phyloP scores from a whole-genome alignment of 2,888 invertebrate species.

The Gibbula magus region DNA sequence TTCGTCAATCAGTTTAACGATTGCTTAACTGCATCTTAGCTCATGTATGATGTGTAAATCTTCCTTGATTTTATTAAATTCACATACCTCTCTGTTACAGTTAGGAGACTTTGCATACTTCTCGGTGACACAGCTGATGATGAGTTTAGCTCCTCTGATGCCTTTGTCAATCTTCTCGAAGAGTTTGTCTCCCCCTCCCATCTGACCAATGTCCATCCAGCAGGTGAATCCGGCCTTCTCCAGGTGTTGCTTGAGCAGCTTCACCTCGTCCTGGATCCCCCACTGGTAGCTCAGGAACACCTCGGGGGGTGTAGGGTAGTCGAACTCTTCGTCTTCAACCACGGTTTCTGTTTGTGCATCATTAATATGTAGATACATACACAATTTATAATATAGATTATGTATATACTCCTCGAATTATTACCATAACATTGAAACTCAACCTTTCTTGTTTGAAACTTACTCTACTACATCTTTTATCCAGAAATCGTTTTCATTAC shows the following conservation, averaged over 20 bases:
- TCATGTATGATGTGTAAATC: too few relatives aligned
- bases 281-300: constrained; percentile 72
- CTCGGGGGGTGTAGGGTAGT: constrained; percentile 46
- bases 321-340: constrained; percentile 54
- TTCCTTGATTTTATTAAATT: background rate
- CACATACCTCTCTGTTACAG: constrained; percentile 71
- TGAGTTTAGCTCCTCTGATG: constrained; percentile 67
- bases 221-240: constrained; percentile 70
- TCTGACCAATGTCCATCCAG: constrained; percentile 74
- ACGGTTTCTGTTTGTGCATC: constrained; percentile 48
- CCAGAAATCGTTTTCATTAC: too few relatives aligned
- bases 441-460: too few relatives aligned
- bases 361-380: too few relatives aligned
- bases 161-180: constrained; percentile 72
- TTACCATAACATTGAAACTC: too few relatives aligned
- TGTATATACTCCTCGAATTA: too few relatives aligned
- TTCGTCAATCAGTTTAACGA: too few relatives aligned
- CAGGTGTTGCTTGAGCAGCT: constrained; percentile 67
- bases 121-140: constrained; percentile 66
- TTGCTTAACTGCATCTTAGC: too few relatives aligned
- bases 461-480: too few relatives aligned
- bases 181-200: constrained; percentile 74
- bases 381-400: too few relatives aligned
- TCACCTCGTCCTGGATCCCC: constrained; percentile 71
- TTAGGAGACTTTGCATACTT: constrained; percentile 72